Conservation (phyloP, 2,888 invertebrate genomes). For the Chaitophorus viminalis region DNA sequence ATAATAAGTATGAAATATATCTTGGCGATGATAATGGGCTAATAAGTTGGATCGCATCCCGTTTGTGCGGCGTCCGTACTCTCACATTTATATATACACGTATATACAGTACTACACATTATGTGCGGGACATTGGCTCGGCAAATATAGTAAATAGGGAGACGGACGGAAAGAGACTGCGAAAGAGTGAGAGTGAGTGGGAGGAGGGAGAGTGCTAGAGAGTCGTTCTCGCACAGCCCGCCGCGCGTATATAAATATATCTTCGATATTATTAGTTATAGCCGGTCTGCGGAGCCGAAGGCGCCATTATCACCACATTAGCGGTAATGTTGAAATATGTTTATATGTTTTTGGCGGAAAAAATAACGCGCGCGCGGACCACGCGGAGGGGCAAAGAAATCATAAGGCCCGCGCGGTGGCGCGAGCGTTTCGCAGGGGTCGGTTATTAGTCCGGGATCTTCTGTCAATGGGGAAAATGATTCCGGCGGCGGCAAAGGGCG, state of each 20-base stretch:
- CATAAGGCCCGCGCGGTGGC: slow-evolving; percentile 23
- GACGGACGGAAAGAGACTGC: too few species aligned
- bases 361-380: slow-evolving; percentile 13
- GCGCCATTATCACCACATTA: slow-evolving; percentile 62
- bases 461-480: slow-evolving; percentile 62
- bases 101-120: neutral
- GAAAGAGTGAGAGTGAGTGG: neutral
- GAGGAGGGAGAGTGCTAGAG: neutral
- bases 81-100: neutral
- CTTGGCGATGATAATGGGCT: slow-evolving; percentile 60
- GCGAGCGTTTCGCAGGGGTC: slow-evolving; percentile 40
- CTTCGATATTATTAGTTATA: slow-evolving; percentile 62
- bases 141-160: neutral
- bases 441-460: slow-evolving; percentile 62
- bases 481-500: slow-evolving; percentile 22
- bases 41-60: slow-evolving; percentile 59
- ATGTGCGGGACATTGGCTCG: slow-evolving; percentile 3
- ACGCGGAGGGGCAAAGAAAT: slow-evolving; percentile 34
- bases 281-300: slow-evolving; percentile 61
- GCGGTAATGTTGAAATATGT: slow-evolving; percentile 62
- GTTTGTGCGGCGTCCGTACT: neutral
- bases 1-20: slow-evolving; percentile 48
- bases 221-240: neutral
- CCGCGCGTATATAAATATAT: slow-evolving; percentile 51
- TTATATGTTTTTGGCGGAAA: slow-evolving; percentile 61